Conservation (phyloP, 2,797 vertebrate genomes). For the Sternotherus odoratus region DNA sequence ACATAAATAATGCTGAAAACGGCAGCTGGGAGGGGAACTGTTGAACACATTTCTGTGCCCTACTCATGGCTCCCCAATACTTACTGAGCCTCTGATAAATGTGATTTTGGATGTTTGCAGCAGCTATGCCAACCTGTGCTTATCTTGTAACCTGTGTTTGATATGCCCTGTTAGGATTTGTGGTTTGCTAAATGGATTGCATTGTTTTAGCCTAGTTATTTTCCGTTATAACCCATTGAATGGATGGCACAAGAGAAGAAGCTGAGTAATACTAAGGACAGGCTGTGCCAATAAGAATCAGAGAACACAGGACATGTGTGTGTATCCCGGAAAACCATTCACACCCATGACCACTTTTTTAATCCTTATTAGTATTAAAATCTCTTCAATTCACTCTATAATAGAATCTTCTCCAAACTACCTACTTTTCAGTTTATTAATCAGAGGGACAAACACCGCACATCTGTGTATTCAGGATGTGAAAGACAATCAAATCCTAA, state of each 20-base stretch:
- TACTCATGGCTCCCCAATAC: background rate
- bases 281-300: background rate
- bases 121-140: background rate
- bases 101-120: background rate
- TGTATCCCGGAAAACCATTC: background rate
- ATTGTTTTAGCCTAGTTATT: background rate
- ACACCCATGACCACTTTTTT: background rate
- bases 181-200: background rate
- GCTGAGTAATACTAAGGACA: background rate
- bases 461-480: background rate
- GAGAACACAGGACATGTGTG: background rate
- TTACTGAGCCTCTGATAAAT: background rate
- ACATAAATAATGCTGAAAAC: rapidly evolving
- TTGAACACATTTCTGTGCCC: background rate
- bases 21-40: background rate
- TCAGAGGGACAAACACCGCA: constrained; percentile 8
- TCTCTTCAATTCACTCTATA: constrained; percentile 35
- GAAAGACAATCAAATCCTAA: background rate
- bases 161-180: background rate
- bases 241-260: background rate
- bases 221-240: background rate
- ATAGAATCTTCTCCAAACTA: constrained; percentile 59
- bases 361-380: constrained; percentile 20
- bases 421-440: background rate
- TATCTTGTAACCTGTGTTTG: background rate